Evolutionary conservation across 2,888 invertebrate species (phyloP), one percentile per base, ranked within the genome.

Genomic region (Synanthedon formicaeformis): DNA sequence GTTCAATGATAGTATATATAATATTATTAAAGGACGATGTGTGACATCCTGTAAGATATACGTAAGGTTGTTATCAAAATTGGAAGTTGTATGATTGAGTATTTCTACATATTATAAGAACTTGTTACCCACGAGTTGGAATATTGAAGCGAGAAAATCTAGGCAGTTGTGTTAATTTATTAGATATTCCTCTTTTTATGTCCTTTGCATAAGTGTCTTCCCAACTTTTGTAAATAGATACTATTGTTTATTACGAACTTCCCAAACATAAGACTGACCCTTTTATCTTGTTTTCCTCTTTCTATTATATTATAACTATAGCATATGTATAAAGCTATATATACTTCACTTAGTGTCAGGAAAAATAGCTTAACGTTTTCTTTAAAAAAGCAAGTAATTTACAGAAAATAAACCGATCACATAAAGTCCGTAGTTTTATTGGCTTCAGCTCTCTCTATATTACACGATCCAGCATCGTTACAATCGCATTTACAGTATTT

Each of bases 261-360:
- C 85, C 87, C 87, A 85, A 86, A 84, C 74, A 87, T 86, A 87
- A 87, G 87, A 87, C 87, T 87, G 87, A 87, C 79, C 87, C 86
- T 83, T 86, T 83, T 81, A 77, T 85, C 85, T 86, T 83, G 71
- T 82, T 87, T 82, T 84, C 73, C 69, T 81, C 80, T 75, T 77
- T 83, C 76, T 50, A 34, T 34, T 50, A 34, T 16, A 16, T 1
- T 2, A n/a, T 40, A 50, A 34, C 40, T 27, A 18, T 50, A 40
- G 49, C 13, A 56, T 69, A 66, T 75, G 74, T 78, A 75, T 77
- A 78, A 78, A 71, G 75, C 77, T 83, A 71, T 79, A 71, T 79
- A 49, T 71, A 75, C 68, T 71, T 71, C 66, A 73, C 64, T 73
- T 81, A 81, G 81, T 69, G 63, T 76, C 74, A 69, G 72, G 71